phyloP scores from a whole-genome alignment of 2,888 invertebrate genomes.

The Synergus laeviventris region DNA sequence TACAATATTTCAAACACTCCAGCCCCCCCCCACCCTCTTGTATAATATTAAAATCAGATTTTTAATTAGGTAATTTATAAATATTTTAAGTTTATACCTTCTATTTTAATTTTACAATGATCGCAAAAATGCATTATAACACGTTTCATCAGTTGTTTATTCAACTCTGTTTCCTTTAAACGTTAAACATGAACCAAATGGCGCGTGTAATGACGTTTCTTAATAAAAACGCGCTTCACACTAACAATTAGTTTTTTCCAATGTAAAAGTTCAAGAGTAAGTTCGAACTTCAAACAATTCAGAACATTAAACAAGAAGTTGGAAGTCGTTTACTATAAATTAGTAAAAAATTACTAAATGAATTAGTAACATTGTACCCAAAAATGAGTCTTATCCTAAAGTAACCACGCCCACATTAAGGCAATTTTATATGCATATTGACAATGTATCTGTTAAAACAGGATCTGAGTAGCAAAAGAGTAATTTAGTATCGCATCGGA shows the following conservation, averaged over 20 bases:
- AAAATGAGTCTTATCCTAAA: not conserved
- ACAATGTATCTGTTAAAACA: conserved; percentile 16
- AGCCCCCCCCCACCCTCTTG: too few relatives aligned
- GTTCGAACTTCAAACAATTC: not conserved
- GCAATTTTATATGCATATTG: conserved; percentile 1
- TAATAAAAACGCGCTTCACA: not conserved
- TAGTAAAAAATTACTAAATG: too few relatives aligned
- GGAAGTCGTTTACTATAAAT: too few relatives aligned
- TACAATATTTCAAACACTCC: too few relatives aligned
- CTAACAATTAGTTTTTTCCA: not conserved
- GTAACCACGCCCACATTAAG: not conserved
- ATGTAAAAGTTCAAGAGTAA: not conserved
- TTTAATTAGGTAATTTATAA: too few relatives aligned
- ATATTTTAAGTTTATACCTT: not conserved
- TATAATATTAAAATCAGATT: too few relatives aligned
- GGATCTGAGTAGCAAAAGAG: conserved; percentile 30
- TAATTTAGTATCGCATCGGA: conserved; percentile 11
- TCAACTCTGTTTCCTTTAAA: not conserved
- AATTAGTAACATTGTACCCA: too few relatives aligned
- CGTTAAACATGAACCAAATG: not conserved
- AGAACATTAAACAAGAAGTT: not conserved
- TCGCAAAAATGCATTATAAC: not conserved
- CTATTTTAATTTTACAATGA: not conserved
- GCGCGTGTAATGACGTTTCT: not conserved
- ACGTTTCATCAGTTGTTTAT: conserved; percentile 2